Evolutionary conservation across 2,113 vertebrate species (phyloP).

Genomic region (Ceratotherium simum): DNA sequence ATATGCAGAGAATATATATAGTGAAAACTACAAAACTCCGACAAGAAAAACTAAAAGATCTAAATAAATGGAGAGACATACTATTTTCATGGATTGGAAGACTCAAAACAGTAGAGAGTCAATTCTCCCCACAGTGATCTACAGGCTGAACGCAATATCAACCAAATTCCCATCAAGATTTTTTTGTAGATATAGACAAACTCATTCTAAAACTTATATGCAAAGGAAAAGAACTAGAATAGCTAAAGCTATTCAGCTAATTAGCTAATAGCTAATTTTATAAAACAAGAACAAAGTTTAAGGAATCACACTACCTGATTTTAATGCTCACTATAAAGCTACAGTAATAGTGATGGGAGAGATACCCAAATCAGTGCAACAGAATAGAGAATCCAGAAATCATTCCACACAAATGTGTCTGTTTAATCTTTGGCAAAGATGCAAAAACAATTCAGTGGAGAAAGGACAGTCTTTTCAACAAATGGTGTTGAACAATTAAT

Average conservation of each 20-base stretch:
- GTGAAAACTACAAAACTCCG: constrained; percentile 12
- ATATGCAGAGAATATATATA: background rate
- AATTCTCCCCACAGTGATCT: background rate
- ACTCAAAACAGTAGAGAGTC: background rate
- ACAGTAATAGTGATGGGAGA: background rate
- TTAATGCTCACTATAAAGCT: constrained; percentile 14
- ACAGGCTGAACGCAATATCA: background rate
- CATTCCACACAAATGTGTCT: background rate
- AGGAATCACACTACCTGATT: background rate
- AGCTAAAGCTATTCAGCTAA: background rate
- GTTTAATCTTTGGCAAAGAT: constrained; percentile 9
- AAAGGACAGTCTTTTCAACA: background rate
- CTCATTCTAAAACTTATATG: background rate
- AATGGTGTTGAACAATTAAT: background rate
- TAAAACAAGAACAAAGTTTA: constrained; percentile 15
- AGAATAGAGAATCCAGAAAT: background rate
- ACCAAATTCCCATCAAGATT: background rate
- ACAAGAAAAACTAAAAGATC: background rate
- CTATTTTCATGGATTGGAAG: background rate
- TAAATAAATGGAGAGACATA: background rate
- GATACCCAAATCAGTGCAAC: background rate
- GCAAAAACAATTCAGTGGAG: background rate
- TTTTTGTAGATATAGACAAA: background rate
- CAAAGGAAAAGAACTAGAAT: background rate
- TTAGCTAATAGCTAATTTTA: background rate